Conservation (phyloP, 2,113 vertebrate genomes). For the Eubucco bourcierii region DNA sequence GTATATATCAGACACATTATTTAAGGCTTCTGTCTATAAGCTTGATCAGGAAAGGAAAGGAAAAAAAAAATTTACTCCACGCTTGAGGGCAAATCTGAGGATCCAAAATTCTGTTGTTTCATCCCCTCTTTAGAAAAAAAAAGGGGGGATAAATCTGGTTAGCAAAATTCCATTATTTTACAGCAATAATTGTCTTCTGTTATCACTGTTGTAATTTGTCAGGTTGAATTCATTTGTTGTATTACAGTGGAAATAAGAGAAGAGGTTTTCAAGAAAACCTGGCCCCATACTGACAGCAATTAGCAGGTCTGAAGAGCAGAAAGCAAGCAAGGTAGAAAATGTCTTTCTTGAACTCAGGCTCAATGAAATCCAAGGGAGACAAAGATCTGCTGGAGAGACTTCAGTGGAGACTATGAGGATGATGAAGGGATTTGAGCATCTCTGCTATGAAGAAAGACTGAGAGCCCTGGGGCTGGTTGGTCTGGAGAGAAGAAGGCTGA, state of each 20-base stretch:
- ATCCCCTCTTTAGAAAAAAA: neutral
- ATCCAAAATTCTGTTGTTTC: neutral
- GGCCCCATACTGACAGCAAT: neutral
- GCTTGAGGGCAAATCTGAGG: neutral
- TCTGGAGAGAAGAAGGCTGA: no score
- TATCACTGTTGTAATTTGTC: neutral
- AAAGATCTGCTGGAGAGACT: no score
- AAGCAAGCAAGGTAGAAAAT: neutral
- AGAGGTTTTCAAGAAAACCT: neutral
- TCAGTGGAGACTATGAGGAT: no score
- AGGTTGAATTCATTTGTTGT: neutral
- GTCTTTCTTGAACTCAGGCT: neutral
- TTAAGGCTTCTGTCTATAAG: neutral
- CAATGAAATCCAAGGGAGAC: neutral
- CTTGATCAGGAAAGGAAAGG: neutral
- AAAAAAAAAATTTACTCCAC: neutral
- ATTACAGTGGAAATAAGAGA: neutral
- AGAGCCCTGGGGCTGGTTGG: no score
- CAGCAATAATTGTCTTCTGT: neutral
- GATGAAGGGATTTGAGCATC: no score
- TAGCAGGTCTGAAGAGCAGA: neutral
- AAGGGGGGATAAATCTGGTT: neutral
- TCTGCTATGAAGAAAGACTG: no score
- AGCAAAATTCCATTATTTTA: neutral
- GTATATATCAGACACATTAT: no score